Conservation (phyloP, 2,113 vertebrate genomes). For the Psittacula cyanocephala region DNA sequence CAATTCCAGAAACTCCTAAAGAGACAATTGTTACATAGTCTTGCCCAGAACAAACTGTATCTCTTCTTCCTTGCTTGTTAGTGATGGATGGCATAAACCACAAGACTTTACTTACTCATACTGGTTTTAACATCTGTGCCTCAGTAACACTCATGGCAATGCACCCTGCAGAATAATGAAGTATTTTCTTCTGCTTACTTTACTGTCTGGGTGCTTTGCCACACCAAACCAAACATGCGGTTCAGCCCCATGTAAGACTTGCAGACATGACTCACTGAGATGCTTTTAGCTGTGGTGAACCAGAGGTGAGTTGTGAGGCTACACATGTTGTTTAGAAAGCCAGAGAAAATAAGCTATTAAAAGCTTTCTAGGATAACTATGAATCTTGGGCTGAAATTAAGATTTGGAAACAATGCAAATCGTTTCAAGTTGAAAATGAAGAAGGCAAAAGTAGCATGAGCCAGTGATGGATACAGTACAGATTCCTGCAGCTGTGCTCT, state of each 20-base stretch:
- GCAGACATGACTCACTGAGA: background rate
- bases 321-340: background rate
- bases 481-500: background rate
- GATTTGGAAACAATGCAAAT: background rate
- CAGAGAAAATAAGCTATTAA: background rate
- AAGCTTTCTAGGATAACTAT: background rate
- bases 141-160: rapidly evolving
- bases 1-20: background rate
- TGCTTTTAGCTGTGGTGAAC: background rate
- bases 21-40: background rate
- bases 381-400: background rate
- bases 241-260: background rate
- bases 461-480: background rate
- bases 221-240: background rate
- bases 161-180: background rate
- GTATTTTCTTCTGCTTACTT: background rate
- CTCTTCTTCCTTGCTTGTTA: background rate
- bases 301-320: background rate
- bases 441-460: background rate
- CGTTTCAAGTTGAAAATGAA: background rate
- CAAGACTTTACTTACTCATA: background rate
- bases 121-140: background rate
- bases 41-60: background rate
- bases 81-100: background rate
- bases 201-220: background rate